Evolutionary conservation across 2,888 invertebrate species (phyloP).

Genomic region (Allacma fusca): DNA sequence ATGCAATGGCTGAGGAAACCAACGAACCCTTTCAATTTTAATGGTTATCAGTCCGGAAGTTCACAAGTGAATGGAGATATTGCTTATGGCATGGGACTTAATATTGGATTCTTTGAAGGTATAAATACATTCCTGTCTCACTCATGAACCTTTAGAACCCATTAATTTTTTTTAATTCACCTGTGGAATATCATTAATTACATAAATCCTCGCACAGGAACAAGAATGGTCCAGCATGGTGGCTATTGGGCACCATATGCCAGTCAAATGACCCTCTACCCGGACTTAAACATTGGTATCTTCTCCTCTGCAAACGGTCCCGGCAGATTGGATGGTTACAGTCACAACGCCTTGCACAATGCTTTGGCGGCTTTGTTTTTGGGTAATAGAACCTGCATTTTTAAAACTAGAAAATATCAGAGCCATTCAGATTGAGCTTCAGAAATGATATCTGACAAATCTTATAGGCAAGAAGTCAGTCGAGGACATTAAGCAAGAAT

Average conservation of each 20-base stretch:
- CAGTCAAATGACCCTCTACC: conserved; percentile 39
- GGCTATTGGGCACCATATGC: conserved; percentile 47
- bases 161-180: no score
- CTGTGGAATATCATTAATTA: no score
- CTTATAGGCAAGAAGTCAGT: no score
- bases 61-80: conserved; percentile 36
- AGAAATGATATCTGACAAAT: no score
- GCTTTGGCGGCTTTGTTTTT: conserved; percentile 19
- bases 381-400: no score
- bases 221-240: conserved; percentile 32
- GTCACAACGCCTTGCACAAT: conserved; percentile 18
- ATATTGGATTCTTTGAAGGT: conserved; percentile 35
- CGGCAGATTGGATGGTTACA: not conserved
- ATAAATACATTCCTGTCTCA: not conserved
- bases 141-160: not conserved
- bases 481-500: no score
- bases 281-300: conserved; percentile 39
- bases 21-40: conserved; percentile 25
- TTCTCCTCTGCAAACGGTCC: conserved; percentile 39
- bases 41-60: not conserved
- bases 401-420: no score
- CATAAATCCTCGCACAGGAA: no score
- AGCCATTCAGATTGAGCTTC: no score
- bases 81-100: conserved; percentile 41
- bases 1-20: conserved; percentile 20